A percentile compares a stretch with the other conserved stretches of the same genome.
Conservation (phyloP, 2,797 vertebrate species). For the Todus mexicanus region DNA sequence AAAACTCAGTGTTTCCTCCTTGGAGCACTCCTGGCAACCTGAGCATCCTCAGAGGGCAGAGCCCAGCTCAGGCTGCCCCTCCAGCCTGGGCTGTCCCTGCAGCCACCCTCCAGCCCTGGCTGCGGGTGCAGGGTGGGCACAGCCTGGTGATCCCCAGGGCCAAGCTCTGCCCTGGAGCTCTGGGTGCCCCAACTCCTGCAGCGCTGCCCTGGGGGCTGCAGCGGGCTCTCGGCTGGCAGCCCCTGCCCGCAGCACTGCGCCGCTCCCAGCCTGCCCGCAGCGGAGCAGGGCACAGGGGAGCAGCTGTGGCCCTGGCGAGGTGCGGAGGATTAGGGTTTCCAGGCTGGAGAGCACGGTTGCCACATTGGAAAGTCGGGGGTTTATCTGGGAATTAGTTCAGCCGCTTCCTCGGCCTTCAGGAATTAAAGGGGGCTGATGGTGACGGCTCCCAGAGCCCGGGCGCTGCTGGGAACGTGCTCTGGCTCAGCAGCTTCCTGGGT, state of each 20-base stretch:
- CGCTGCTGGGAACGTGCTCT: background rate
- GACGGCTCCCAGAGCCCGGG: fast-evolving
- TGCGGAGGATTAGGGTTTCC: constrained; percentile 70
- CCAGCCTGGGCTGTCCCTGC: background rate
- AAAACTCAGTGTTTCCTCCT: too few relatives aligned
- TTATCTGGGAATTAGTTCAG: constrained; percentile 68
- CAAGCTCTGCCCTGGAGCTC: background rate
- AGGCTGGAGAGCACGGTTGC: constrained; percentile 50
- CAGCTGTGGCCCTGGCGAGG: background rate
- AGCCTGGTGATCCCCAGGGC: fast-evolving
- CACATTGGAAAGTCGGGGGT: constrained; percentile 11
- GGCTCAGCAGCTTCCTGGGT: background rate
- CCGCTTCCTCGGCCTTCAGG: background rate
- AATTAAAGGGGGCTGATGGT: background rate
- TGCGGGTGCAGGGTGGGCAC: background rate
- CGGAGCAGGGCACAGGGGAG: background rate
- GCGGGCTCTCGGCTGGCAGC: background rate
- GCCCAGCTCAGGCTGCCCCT: background rate
- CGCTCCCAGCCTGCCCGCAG: background rate
- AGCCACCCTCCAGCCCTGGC: background rate
- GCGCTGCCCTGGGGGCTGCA: background rate
- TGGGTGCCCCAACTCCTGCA: background rate
- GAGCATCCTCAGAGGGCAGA: background rate
- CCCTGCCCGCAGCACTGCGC: background rate
- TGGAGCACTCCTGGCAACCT: fast-evolving